Conservation (phyloP, 2,888 invertebrate species). For the Tetramorium bicarinatum region DNA sequence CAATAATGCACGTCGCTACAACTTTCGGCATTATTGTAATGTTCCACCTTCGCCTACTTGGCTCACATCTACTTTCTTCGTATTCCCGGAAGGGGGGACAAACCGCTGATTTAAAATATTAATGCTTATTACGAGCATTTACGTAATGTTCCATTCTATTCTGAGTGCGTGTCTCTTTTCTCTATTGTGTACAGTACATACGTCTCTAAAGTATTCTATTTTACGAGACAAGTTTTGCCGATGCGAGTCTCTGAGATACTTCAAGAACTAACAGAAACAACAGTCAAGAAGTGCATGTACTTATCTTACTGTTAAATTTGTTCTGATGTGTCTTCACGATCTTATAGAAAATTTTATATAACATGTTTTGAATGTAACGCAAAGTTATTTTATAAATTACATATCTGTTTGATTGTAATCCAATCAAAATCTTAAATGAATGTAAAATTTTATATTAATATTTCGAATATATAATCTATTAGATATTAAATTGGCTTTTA, state of each 20-base stretch:
- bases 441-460: slow-evolving; percentile 11
- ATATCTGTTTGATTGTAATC: background rate
- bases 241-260: background rate
- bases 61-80: slow-evolving; percentile 26
- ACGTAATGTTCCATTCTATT: background rate
- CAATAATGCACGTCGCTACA: slow-evolving; percentile 55
- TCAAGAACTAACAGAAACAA: slow-evolving; percentile 10
- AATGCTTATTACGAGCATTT: slow-evolving; percentile 34
- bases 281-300: slow-evolving; percentile 1
- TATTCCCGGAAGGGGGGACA: slow-evolving; percentile 7
- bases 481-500: background rate
- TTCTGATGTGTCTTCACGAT: background rate
- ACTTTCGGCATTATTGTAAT: slow-evolving; percentile 55
- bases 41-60: slow-evolving; percentile 39
- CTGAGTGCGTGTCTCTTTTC: background rate
- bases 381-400: background rate
- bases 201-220: background rate
- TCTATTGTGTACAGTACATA: background rate
- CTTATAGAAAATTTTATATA: slow-evolving; percentile 10
- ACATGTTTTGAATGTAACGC: background rate
- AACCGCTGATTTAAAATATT: slow-evolving; percentile 29
- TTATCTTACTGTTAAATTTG: slow-evolving; percentile 14
- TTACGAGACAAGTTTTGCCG: slow-evolving; percentile 15
- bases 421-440: background rate
- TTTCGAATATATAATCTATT: background rate